Evolutionary conservation across 2,888 invertebrate species (phyloP), one percentile per base, ranked within the genome.

Genomic region (Mesorhabditis sp.): DNA sequence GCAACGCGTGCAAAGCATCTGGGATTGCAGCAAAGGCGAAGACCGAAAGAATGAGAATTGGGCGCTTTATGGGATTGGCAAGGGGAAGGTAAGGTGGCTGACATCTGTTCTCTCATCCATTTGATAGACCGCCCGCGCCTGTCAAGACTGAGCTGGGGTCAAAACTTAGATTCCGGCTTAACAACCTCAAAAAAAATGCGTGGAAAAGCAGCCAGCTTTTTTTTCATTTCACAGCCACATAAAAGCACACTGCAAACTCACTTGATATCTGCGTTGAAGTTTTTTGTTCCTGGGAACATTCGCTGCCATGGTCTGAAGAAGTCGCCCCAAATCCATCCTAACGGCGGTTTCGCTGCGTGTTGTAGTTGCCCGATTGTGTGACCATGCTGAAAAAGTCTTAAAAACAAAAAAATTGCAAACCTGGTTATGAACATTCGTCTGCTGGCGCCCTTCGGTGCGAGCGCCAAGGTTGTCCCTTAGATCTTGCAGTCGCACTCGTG

Each of bases 261-360:
- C 83, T 83, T 84, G 50, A 82, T 79, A 68, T 84, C 84, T 5
- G 82, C 81, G 67, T 85, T 85, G 72, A 84, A 82, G 28, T 70
- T 74, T 64, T 74, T 75, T 43, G 83, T 83, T 45, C 82, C 80
- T 7, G 83, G 84, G 72, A 84, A 85, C 74, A 78, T 78, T 70
- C 85, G 75, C 62, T 82, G 82, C 85, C 85, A 85, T 5, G 85
- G 85, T 43, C 77, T 69, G 71, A 76, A 84, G 67, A 82, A 85
- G 69, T 85, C 83, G 5, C 85, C 85, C 83, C 84, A 85, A 65
- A 85, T 80, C 84, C 84, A 85, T 15, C 85, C 85, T 10, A 85
- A 76, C 5, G 85, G 85, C 4, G 85, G 85, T 66, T 83, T 85
- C 3, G 83, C 82, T 5, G 83, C 81, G 13, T 76, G 66, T 69